Evolutionary conservation across 2,797 vertebrate species (phyloP).

Genomic region (Pseudochirops cupreus): DNA sequence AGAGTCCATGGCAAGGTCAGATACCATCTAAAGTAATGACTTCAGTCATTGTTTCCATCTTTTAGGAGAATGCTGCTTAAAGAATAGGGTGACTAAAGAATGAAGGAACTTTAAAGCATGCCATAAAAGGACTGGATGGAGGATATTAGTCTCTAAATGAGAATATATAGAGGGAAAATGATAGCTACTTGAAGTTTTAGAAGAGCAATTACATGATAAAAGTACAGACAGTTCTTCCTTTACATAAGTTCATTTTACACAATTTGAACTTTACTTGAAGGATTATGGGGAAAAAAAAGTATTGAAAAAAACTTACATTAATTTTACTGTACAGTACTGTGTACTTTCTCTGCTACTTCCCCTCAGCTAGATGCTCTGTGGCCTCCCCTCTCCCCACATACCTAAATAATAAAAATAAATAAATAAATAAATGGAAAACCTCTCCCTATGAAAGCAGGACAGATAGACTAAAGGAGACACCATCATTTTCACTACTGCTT

Average conservation of each 20-base stretch:
- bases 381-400: too few relatives aligned
- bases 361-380: too few relatives aligned
- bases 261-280: neutral
- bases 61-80: neutral
- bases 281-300: neutral
- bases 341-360: too few relatives aligned
- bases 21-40: neutral
- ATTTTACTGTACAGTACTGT: too few relatives aligned
- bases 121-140: neutral
- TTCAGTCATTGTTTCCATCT: neutral
- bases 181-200: neutral
- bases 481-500: too few relatives aligned
- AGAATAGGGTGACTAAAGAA: neutral
- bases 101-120: neutral
- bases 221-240: neutral
- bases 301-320: neutral
- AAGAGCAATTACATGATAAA: neutral
- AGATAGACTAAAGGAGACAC: too few relatives aligned
- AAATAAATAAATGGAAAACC: too few relatives aligned
- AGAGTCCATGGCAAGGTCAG: neutral
- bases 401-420: too few relatives aligned
- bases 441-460: neutral
- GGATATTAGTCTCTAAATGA: neutral
- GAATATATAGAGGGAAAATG: neutral
- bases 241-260: neutral